These are phyloP conservation scores for Centropus bengalensis DNA, from an alignment of 2,113 vertebrate genomes.

Conservation along the genomic window DNA sequence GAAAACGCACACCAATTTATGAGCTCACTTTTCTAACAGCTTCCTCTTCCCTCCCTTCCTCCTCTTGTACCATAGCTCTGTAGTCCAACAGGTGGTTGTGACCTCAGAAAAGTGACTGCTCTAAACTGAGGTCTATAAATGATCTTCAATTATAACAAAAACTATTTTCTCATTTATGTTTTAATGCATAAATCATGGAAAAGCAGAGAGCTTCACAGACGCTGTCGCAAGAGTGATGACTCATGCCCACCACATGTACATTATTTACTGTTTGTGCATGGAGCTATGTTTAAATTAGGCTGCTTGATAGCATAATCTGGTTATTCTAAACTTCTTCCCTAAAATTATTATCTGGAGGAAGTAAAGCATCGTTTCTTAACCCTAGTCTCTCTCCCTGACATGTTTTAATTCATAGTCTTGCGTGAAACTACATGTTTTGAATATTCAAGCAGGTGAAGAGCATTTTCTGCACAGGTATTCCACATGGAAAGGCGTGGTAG, in stretches of 20 bases:
- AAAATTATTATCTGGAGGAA: slow-evolving; percentile 6
- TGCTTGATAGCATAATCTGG: slow-evolving; percentile 1
- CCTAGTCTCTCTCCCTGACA: background rate
- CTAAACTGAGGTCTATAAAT: background rate
- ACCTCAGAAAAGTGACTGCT: background rate
- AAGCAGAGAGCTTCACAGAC: slow-evolving; percentile 4
- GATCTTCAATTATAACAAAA: background rate
- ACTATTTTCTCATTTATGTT: background rate
- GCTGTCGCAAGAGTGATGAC: background rate
- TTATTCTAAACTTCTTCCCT: background rate
- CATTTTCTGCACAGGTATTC: background rate
- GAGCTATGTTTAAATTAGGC: background rate
- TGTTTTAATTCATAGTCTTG: background rate
- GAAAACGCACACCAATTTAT: accelerated
- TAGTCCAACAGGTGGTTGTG: background rate
- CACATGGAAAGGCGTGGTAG: background rate
- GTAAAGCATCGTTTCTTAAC: background rate
- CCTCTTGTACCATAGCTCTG: background rate
- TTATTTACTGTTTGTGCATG: slow-evolving; percentile 43
- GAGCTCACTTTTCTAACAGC: background rate
- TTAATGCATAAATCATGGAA: background rate
- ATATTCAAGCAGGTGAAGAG: background rate
- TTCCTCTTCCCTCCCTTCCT: background rate
- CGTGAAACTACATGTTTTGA: background rate
- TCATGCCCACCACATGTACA: slow-evolving; percentile 19